Evolutionary conservation across 2,888 invertebrate species (phyloP).

Genomic region (Eupsilia transversa): DNA sequence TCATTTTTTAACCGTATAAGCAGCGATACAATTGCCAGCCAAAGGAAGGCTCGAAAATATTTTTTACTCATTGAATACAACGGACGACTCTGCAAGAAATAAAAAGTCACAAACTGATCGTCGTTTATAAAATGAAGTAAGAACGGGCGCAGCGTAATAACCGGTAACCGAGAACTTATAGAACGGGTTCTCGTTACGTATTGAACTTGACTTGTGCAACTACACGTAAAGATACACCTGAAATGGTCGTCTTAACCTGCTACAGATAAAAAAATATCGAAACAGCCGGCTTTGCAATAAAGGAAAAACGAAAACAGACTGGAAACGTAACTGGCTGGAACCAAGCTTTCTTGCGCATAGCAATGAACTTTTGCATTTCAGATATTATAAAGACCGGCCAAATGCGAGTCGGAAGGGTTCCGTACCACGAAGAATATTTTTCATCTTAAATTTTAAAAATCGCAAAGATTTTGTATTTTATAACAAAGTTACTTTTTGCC

Average conservation of each 20-base stretch:
- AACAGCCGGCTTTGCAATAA: conserved; percentile 28
- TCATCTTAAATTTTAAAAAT: too few species aligned
- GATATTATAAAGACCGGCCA: background rate
- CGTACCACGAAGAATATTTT: too few species aligned
- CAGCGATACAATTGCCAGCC: background rate
- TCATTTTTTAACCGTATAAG: background rate
- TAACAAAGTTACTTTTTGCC: too few species aligned
- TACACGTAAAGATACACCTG: conserved; percentile 69
- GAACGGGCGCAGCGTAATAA: conserved; percentile 79
- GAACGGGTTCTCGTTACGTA: conserved; percentile 83
- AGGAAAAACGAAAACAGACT: conserved; percentile 42
- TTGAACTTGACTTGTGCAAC: conserved; percentile 79
- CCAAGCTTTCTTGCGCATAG: conserved; percentile 15
- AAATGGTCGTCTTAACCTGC: conserved; percentile 62
- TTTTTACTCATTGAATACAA: conserved; percentile 26
- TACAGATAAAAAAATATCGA: conserved; percentile 58
- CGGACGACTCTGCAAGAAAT: conserved; percentile 52
- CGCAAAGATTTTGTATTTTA: too few species aligned
- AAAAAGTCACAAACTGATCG: conserved; percentile 70
- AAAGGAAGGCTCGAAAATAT: conserved; percentile 18
- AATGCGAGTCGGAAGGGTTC: too few species aligned
- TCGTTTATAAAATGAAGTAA: conserved; percentile 79
- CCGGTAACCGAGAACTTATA: conserved; percentile 79
- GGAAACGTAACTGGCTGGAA: conserved; percentile 23
- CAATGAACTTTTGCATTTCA: conserved; percentile 32